Base-by-base conservation (phyloP, 35 echinoderm and acorn worm species). In the Anneissia japonica region DNA sequence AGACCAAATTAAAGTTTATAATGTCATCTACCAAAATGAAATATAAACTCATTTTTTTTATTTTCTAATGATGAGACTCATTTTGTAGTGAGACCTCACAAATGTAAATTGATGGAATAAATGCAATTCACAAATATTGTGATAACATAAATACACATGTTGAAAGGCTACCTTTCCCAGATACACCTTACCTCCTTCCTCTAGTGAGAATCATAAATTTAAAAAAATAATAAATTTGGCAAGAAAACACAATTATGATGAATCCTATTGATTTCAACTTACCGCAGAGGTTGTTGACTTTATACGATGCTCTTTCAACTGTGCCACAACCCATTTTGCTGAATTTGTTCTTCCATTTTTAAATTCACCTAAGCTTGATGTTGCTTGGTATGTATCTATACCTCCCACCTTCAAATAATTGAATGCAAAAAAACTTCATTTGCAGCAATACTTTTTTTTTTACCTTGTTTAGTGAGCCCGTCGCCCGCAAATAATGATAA, bases 291-390 rank as follows among this genome's bases (percentile, higher is more conserved):
- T 84, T 79, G 79, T 32, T n/a, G 73, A 45, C 74, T 76, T 74
- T 32, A 91, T 39, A 74, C 82, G 84, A 38, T 39, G 31, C 36
- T 88, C 91, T 77, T 93, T 85, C 38, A 97, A 40, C 77, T 93
- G 86, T 19, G 86, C 77, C 21, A 97, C 37, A 32, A 97, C 88
- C 95, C 95, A 97, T 81, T 93, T 89, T 36, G 95, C 28, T 32
- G 95, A 85, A 89, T 93, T 97, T 33, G 93, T 39, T 77, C 93
- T 93, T 21, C 95, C 95, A 97, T 93, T 92, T 72, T 80, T 89
- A 75, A 36, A 56, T 81, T 97, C 91, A 43, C 95, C 95, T 17
- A 88, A 89, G 39, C 86, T 87, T 7, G 95, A 97, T 4, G 88
- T 82, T 10, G n/a, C 17, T 40, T 97, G 95, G 77, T 97, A 97